These are phyloP conservation scores for Sabellastarte sp. DNA, from an alignment of 2,888 invertebrate genomes.

Conservation along the genomic window DNA sequence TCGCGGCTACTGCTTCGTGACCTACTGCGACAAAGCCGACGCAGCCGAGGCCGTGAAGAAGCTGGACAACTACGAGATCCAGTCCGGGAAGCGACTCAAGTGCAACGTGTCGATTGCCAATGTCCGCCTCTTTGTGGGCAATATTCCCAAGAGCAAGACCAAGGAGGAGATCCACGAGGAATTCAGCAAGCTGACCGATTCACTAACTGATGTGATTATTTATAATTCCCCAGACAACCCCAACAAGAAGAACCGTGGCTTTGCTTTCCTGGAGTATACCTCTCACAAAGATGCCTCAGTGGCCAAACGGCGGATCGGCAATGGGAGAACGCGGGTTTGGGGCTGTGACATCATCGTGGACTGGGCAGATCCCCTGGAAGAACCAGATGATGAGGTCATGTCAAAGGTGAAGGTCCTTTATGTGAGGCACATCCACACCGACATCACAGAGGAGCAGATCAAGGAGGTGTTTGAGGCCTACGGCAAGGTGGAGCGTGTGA, in stretches of 20 bases:
- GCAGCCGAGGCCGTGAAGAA: slow-evolving; percentile 93
- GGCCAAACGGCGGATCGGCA: slow-evolving; percentile 92
- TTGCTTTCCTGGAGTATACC: slow-evolving; percentile 99
- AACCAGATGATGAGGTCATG: slow-evolving; percentile 99
- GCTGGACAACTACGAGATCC: slow-evolving; percentile 99
- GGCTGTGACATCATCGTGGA: slow-evolving; percentile 99
- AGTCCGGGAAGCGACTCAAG: slow-evolving; percentile 99
- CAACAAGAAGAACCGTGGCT: slow-evolving; percentile 99
- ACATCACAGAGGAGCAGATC: slow-evolving; percentile 92
- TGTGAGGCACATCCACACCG: slow-evolving; percentile 94
- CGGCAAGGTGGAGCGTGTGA: slow-evolving; percentile 96
- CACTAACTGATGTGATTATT: slow-evolving; percentile 97
- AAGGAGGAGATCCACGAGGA: slow-evolving; percentile 99
- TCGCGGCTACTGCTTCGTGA: slow-evolving; percentile 98
- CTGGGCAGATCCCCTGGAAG: slow-evolving; percentile 99
- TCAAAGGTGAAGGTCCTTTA: slow-evolving; percentile 97
- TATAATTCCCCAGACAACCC: slow-evolving; percentile 96
- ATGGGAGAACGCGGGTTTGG: slow-evolving; percentile 93
- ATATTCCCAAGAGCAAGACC: slow-evolving; percentile 99
- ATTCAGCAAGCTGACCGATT: slow-evolving; percentile 99
- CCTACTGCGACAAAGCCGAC: slow-evolving; percentile 89
- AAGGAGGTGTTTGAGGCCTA: slow-evolving; percentile 91
- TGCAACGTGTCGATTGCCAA: slow-evolving; percentile 99
- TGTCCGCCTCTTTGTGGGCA: slow-evolving; percentile 99
- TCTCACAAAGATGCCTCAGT: slow-evolving; percentile 98